phyloP scores from a whole-genome alignment of 35 echinoderm and acorn worm genomes.

The Ptychodera flava region DNA sequence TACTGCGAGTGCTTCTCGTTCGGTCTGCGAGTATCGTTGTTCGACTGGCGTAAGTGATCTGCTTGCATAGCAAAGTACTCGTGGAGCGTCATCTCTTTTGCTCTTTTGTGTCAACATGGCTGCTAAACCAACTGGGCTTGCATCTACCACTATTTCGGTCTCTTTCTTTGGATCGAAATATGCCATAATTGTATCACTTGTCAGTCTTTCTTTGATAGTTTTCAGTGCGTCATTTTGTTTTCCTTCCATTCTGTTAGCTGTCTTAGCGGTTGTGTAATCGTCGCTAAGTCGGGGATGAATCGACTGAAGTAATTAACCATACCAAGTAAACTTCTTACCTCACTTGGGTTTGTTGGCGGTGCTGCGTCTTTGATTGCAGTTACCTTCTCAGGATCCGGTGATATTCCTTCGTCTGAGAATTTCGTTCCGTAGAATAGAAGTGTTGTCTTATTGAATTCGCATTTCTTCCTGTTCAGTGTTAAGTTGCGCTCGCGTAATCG shows the following conservation, averaged over 20 bases:
- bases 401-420: slow-evolving; percentile 18
- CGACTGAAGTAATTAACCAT: slow-evolving; percentile 63
- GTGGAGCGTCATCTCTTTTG: not conserved
- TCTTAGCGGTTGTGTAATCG: slow-evolving; percentile 53
- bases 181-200: slow-evolving; percentile 12
- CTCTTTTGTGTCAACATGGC: slow-evolving; percentile 32
- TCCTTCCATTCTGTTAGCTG: slow-evolving; percentile 34
- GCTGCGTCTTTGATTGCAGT: slow-evolving; percentile 25
- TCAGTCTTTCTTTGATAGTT: slow-evolving; percentile 39
- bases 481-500: slow-evolving; percentile 47
- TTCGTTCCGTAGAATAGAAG: slow-evolving; percentile 36
- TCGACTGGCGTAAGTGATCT: slow-evolving; percentile 34
- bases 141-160: slow-evolving; percentile 40
- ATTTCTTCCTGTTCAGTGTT: slow-evolving; percentile 45
- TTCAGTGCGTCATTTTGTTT: slow-evolving; percentile 35
- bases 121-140: slow-evolving; percentile 48
- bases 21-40: slow-evolving; percentile 41
- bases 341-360: slow-evolving; percentile 22
- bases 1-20: slow-evolving; percentile 35
- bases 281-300: slow-evolving; percentile 39
- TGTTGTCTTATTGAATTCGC: slow-evolving; percentile 22
- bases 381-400: slow-evolving; percentile 54
- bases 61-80: slow-evolving; percentile 39
- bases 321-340: slow-evolving; percentile 67
- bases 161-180: slow-evolving; percentile 26